Conservation (phyloP, 2,113 vertebrate species). For the Megaceryle torquata region DNA sequence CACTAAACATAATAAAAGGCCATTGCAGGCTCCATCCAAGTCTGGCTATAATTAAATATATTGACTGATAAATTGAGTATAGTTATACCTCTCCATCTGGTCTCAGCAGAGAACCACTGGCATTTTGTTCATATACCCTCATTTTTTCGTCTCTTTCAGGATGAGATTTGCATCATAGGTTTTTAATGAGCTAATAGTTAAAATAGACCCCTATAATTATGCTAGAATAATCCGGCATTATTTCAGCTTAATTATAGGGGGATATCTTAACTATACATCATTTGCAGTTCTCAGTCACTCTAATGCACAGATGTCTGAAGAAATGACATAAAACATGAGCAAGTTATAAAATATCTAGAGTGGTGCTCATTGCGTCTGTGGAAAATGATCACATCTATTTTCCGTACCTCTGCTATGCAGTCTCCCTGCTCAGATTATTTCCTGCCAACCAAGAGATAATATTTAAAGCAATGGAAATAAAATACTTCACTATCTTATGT, state of each 20-base stretch:
- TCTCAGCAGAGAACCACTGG: slow-evolving; percentile 37
- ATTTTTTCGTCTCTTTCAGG: slow-evolving; percentile 34
- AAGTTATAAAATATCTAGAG: slow-evolving; percentile 69
- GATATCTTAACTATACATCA: slow-evolving; percentile 68
- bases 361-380: slow-evolving; percentile 50
- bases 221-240: slow-evolving; percentile 70
- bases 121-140: slow-evolving; percentile 40
- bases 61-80: slow-evolving; percentile 36
- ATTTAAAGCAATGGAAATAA: slow-evolving; percentile 25
- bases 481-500: slow-evolving; percentile 19
- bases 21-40: slow-evolving; percentile 28
- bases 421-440: slow-evolving; percentile 37
- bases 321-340: slow-evolving; percentile 63
- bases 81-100: slow-evolving; percentile 62
- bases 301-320: slow-evolving; percentile 71
- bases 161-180: slow-evolving; percentile 65
- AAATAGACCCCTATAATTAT: slow-evolving; percentile 71
- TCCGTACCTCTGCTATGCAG: slow-evolving; percentile 21
- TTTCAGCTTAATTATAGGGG: slow-evolving; percentile 69
- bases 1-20: slow-evolving; percentile 17
- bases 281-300: slow-evolving; percentile 67
- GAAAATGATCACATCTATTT: slow-evolving; percentile 69
- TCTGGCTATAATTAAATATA: slow-evolving; percentile 52
- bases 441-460: slow-evolving; percentile 39
- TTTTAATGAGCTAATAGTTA: slow-evolving; percentile 74